These are phyloP conservation scores for Porphyrio hochstetteri DNA, from an alignment of 2,113 vertebrate genomes.

Conservation along the genomic window DNA sequence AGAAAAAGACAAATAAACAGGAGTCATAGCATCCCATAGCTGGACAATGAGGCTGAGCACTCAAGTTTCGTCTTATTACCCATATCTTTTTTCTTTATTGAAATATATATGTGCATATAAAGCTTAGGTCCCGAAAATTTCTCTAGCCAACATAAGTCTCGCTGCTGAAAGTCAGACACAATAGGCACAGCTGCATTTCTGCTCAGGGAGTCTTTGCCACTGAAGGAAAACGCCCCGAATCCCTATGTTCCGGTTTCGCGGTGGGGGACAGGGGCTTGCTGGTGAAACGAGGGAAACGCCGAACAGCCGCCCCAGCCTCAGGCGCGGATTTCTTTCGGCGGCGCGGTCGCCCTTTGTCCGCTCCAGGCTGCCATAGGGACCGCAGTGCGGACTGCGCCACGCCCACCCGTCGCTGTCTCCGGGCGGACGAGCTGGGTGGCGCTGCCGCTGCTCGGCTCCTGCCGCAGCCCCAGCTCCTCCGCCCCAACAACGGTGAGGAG, in stretches of 20 bases:
- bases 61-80: neutral
- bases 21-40: neutral
- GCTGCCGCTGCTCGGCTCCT: neutral
- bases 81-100: neutral
- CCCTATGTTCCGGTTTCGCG: neutral
- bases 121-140: neutral
- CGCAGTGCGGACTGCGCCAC: slow-evolving; percentile 94
- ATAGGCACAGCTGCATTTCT: slow-evolving; percentile 44
- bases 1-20: neutral
- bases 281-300: neutral
- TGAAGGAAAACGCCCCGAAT: slow-evolving; percentile 6
- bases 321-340: neutral
- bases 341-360: slow-evolving; percentile 76
- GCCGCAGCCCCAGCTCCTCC: neutral
- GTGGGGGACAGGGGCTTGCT: neutral
- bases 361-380: slow-evolving; percentile 89
- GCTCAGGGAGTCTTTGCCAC: neutral
- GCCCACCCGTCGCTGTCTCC: slow-evolving; percentile 85
- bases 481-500: neutral
- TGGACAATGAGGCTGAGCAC: neutral
- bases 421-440: slow-evolving; percentile 17
- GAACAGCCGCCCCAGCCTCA: neutral
- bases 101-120: neutral
- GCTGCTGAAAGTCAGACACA: slow-evolving; percentile 71
- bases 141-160: neutral